A percentile compares a stretch with the other conserved stretches of the same genome.
These are phyloP conservation scores for Olivierus martensii DNA, from an alignment of 1,140 invertebrate genomes.

Conservation along the genomic window DNA sequence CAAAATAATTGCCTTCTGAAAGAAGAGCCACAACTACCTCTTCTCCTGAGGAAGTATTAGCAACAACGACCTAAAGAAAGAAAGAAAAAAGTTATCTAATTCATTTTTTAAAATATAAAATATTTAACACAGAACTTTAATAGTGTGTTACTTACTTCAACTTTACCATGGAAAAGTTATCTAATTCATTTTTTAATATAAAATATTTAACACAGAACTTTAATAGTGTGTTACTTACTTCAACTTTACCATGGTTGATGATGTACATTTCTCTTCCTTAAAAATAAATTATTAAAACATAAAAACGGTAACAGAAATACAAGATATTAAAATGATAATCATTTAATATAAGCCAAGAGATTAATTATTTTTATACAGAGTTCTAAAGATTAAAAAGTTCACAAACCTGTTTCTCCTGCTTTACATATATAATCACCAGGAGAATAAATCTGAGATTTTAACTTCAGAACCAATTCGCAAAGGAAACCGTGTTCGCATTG, in stretches of 20 bases:
- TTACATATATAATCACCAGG: constrained; percentile 16
- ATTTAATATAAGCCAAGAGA: background rate
- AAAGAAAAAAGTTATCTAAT: too few species aligned
- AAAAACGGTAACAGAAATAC: background rate
- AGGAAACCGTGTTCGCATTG: constrained; percentile 16
- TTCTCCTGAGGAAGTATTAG: constrained; percentile 2
- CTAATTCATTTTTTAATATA: too few species aligned
- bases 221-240: constrained; percentile 57
- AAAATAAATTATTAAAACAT: background rate
- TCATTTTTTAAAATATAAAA: too few species aligned
- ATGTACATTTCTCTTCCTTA: constrained; percentile 50
- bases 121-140: too few species aligned
- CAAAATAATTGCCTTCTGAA: constrained; percentile 15
- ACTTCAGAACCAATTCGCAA: constrained; percentile 14
- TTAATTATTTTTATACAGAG: too few species aligned
- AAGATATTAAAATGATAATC: background rate
- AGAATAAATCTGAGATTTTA: constrained; percentile 14
- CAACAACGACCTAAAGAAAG: constrained; percentile 8
- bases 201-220: too few species aligned
- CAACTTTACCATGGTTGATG: constrained; percentile 93
- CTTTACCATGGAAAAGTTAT: constrained; percentile 58
- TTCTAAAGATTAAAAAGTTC: background rate
- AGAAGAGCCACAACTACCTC: constrained; percentile 12
- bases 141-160: constrained; percentile 65
- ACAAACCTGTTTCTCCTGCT: constrained; percentile 13